These are phyloP conservation scores for Manduca sexta DNA, from an alignment of 1,140 invertebrate species.

Conservation along the genomic window DNA sequence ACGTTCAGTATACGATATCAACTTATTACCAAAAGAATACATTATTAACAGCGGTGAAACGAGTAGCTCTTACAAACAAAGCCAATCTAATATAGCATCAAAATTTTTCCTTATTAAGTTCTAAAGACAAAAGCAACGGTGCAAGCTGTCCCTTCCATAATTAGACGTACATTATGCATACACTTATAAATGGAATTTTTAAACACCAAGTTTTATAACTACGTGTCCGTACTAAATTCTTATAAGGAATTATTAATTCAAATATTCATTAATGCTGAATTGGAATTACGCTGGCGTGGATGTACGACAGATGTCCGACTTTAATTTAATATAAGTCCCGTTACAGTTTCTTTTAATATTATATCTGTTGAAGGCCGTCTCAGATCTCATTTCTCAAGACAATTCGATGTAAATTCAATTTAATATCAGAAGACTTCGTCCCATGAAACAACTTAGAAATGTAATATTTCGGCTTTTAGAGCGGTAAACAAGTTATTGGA, in stretches of 20 bases:
- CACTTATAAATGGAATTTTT: conserved; percentile 3
- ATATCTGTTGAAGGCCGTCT: conserved; percentile 18
- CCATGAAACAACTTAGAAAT: conserved; percentile 17
- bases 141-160: too few species aligned
- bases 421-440: conserved; percentile 21
- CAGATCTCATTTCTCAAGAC: conserved; percentile 24
- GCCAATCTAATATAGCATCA: too few species aligned
- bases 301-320: conserved; percentile 32
- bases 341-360: conserved; percentile 31
- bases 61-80: too few species aligned
- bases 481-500: conserved; percentile 17
- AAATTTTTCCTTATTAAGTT: too few species aligned
- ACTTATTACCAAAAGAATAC: too few species aligned
- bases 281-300: conserved; percentile 11
- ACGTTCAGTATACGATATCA: too few species aligned
- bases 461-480: conserved; percentile 18
- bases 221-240: conserved; percentile 12
- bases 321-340: conserved; percentile 28
- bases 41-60: too few species aligned
- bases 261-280: conserved; percentile 32
- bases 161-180: not conserved
- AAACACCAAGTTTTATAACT: conserved; percentile 9
- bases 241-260: conserved; percentile 25
- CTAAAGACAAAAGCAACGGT: too few species aligned
- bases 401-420: conserved; percentile 29